Evolutionary conservation across 2,888 invertebrate genomes (phyloP).

Genomic region (Sialis lutaria): DNA sequence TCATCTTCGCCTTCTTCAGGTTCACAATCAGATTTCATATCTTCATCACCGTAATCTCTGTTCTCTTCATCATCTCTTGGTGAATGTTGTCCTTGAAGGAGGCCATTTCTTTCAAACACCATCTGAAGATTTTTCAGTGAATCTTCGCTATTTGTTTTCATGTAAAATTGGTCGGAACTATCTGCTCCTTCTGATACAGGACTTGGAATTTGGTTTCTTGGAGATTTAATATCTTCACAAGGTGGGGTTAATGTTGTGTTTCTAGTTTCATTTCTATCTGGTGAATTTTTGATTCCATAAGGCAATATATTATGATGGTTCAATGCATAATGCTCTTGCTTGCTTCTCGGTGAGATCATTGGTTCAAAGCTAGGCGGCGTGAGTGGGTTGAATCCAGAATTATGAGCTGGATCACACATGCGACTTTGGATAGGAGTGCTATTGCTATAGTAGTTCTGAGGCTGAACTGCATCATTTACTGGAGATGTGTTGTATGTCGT

Average conservation of each 20-base stretch:
- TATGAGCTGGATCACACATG: conserved; percentile 6
- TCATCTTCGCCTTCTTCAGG: conserved; percentile 35
- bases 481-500: conserved; percentile 7
- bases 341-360: not conserved
- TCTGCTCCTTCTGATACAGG: conserved; percentile 23
- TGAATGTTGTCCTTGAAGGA: conserved; percentile 13
- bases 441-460: conserved; percentile 9
- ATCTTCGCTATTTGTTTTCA: conserved; percentile 13
- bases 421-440: conserved; percentile 17
- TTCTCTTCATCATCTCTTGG: conserved; percentile 15
- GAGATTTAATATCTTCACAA: conserved; percentile 4
- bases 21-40: conserved; percentile 29
- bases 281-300: conserved; percentile 11
- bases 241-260: conserved; percentile 18
- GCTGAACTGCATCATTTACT: not conserved
- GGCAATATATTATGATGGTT: too few relatives aligned
- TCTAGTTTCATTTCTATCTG: conserved; percentile 23
- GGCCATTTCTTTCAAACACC: conserved; percentile 19
- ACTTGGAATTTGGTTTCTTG: conserved; percentile 22
- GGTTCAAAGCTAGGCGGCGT: not conserved
- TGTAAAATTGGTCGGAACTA: conserved; percentile 21
- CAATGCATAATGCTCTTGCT: not conserved
- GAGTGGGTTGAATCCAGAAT: conserved; percentile 4
- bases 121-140: conserved; percentile 21
- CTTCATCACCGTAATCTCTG: conserved; percentile 23